Conservation (phyloP, 2,113 vertebrate genomes). For the Oostethus manadensis region DNA sequence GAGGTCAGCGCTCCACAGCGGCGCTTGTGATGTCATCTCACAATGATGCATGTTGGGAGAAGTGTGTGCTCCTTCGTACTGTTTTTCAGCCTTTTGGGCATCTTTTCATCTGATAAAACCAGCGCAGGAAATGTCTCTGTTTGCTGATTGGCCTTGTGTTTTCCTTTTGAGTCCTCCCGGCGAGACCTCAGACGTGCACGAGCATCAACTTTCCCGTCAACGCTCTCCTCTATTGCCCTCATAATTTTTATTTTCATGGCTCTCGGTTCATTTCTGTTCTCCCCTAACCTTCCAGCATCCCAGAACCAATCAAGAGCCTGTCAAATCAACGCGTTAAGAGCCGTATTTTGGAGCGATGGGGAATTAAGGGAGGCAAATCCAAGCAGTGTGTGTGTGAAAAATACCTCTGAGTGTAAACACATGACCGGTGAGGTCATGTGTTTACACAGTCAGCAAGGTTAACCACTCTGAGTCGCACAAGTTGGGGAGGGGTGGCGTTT, state of each 20-base stretch:
- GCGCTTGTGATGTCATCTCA: conserved; percentile 59
- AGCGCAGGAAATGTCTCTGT: conserved; percentile 72
- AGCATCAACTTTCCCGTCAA: conserved; percentile 20
- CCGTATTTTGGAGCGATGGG: conserved; percentile 42
- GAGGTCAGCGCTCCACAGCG: conserved; percentile 55
- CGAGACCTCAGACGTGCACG: conserved; percentile 55
- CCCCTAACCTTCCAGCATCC: conserved; percentile 15
- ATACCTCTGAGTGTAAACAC: conserved; percentile 49
- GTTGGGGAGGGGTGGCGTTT: conserved; percentile 8
- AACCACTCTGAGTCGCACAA: conserved; percentile 44
- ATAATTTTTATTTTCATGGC: conserved; percentile 12
- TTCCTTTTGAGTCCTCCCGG: conserved; percentile 49
- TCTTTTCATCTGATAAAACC: conserved; percentile 72
- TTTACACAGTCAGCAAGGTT: conserved; percentile 62
- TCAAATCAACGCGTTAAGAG: conserved; percentile 41
- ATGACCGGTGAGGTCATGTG: conserved; percentile 66
- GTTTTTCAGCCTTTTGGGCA: conserved; percentile 51
- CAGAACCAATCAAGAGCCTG: conserved; percentile 51
- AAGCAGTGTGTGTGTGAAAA: conserved; percentile 50
- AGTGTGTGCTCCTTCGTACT: conserved; percentile 18
- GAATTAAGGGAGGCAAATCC: conserved; percentile 55
- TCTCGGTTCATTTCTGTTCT: conserved; percentile 17
- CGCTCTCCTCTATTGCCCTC: conserved; percentile 19
- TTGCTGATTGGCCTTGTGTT: conserved; percentile 63
- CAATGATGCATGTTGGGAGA: conserved; percentile 55